Evolutionary conservation across 1,140 invertebrate genomes (phyloP).

Genomic region (Physella acuta): DNA sequence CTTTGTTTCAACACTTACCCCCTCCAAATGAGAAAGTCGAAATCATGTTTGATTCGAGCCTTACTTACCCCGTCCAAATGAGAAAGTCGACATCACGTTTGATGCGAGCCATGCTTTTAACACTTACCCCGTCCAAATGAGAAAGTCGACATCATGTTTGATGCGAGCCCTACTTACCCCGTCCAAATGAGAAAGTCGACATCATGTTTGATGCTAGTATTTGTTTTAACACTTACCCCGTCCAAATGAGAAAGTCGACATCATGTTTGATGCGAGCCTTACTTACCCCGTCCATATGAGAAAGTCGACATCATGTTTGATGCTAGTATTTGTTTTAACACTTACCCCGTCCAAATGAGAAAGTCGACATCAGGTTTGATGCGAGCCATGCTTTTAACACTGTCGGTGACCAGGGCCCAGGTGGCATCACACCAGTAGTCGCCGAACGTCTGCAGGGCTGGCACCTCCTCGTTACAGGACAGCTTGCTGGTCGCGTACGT

Average conservation of each 20-base stretch:
- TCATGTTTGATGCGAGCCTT: too few relatives aligned
- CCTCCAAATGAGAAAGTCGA: slow-evolving; percentile 12
- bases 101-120: not conserved
- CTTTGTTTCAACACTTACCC: not conserved
- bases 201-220: not conserved
- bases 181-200: not conserved
- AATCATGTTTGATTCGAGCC: not conserved
- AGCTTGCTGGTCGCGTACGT: slow-evolving; percentile 31
- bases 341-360: slow-evolving; percentile 90
- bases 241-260: not conserved
- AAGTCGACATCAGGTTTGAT: slow-evolving; percentile 82
- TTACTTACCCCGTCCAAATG: not conserved
- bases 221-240: not conserved
- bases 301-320: not conserved
- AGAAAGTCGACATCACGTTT: not conserved
- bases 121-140: slow-evolving; percentile 13
- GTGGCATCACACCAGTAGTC: slow-evolving; percentile 86
- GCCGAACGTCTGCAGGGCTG: slow-evolving; percentile 47
- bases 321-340: too few relatives aligned
- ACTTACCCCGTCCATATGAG: not conserved
- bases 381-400: slow-evolving; percentile 78
- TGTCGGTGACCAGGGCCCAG: slow-evolving; percentile 81
- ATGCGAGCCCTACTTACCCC: not conserved
- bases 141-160: slow-evolving; percentile 3
- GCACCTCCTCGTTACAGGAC: slow-evolving; percentile 31